phyloP scores from a whole-genome alignment of 2,797 vertebrate genomes.

The Acomys russatus region DNA sequence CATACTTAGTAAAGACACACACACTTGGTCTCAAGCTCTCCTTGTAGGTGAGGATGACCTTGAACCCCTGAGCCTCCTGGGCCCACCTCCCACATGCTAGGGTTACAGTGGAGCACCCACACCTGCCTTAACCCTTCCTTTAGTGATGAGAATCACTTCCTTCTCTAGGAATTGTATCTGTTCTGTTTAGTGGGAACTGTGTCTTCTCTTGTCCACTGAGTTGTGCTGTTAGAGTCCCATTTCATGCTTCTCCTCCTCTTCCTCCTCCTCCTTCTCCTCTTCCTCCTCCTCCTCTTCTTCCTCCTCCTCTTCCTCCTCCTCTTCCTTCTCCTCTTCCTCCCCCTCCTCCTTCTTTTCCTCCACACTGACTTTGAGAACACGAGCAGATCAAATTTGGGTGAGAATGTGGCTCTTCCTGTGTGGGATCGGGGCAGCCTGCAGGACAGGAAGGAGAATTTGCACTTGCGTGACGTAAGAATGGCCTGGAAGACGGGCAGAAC shows the following conservation, averaged over 20 bases:
- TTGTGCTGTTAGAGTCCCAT: slow-evolving; percentile 59
- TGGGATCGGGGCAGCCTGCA: slow-evolving; percentile 33
- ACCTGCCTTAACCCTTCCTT: slow-evolving; percentile 14
- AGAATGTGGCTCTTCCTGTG: slow-evolving; percentile 37
- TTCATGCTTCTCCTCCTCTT: slow-evolving; percentile 5
- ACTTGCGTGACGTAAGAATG: slow-evolving; percentile 24
- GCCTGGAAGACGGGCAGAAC: slow-evolving; percentile 28
- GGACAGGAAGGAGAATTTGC: slow-evolving; percentile 41
- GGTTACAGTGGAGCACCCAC: background rate
- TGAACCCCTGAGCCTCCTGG: background rate
- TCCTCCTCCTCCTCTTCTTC: slow-evolving; percentile 48
- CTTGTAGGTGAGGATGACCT: background rate
- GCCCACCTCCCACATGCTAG: background rate
- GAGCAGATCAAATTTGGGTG: slow-evolving; percentile 39
- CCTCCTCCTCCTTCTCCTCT: background rate
- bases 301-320: too few species aligned
- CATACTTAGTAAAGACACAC: background rate
- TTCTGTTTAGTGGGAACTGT: background rate
- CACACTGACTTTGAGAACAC: slow-evolving; percentile 37
- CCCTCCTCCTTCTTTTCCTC: slow-evolving; percentile 16
- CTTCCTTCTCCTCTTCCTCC: too few species aligned
- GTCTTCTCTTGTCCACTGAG: slow-evolving; percentile 23
- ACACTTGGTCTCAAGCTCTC: background rate
- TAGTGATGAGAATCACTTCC: slow-evolving; percentile 1
- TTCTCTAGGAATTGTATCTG: slow-evolving; percentile 23